Evolutionary conservation across 2,113 vertebrate genomes (phyloP).

Genomic region (Xiphorhynchus elegans): DNA sequence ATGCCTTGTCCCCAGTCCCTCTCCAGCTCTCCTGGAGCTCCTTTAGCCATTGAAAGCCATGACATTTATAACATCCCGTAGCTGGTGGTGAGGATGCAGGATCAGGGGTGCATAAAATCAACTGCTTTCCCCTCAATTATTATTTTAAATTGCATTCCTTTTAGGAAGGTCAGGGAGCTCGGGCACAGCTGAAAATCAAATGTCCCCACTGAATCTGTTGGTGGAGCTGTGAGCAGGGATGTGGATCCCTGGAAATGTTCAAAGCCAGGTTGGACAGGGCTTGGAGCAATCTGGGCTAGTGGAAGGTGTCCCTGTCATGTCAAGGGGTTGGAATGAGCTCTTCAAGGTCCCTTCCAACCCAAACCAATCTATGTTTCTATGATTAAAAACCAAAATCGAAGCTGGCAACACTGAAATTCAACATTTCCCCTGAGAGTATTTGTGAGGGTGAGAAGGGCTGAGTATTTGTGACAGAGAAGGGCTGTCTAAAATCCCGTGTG

Average conservation of each 20-base stretch:
- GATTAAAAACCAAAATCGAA: background rate
- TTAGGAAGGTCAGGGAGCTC: background rate
- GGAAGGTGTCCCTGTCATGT: background rate
- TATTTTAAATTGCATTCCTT: background rate
- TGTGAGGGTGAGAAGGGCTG: background rate
- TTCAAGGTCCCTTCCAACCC: too few species aligned
- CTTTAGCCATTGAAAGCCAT: background rate
- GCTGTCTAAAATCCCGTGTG: background rate
- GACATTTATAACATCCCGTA: background rate
- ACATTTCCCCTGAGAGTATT: background rate
- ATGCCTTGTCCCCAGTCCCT: background rate
- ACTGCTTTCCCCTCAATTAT: background rate
- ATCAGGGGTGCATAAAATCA: accelerated
- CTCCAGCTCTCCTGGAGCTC: background rate
- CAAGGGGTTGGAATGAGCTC: accelerated
- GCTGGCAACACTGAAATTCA: accelerated
- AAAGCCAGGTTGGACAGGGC: accelerated
- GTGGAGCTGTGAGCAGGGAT: background rate
- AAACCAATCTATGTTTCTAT: background rate
- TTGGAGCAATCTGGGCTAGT: background rate
- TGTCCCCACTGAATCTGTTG: background rate
- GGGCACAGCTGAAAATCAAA: background rate
- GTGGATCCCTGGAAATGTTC: background rate
- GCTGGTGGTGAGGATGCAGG: background rate
- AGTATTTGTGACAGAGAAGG: background rate